Conservation (phyloP, 2,113 vertebrate genomes). For the Pelmatolapia mariae region DNA sequence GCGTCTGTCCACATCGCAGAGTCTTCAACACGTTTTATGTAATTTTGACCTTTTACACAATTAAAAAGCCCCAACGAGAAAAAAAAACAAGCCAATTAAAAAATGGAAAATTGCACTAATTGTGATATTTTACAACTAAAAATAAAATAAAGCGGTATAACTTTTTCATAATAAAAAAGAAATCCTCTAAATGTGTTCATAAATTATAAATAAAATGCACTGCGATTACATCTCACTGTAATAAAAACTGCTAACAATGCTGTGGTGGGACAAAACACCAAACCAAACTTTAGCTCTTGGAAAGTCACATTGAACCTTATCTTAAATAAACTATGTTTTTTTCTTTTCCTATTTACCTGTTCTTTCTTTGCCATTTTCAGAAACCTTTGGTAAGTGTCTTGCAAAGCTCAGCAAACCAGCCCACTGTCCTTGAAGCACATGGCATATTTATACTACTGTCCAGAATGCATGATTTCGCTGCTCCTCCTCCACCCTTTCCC, state of each 20-base stretch:
- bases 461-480: slow-evolving; percentile 79
- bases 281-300: background rate
- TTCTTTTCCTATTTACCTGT: slow-evolving; percentile 58
- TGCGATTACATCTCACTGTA: background rate
- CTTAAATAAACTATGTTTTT: slow-evolving; percentile 67
- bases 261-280: background rate
- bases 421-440: slow-evolving; percentile 80
- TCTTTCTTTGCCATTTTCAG: slow-evolving; percentile 84
- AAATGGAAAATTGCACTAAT: background rate
- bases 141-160: background rate
- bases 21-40: slow-evolving; percentile 44
- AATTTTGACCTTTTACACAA: slow-evolving; percentile 6
- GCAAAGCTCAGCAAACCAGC: slow-evolving; percentile 68
- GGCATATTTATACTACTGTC: slow-evolving; percentile 76
- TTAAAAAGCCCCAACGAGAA: background rate
- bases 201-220: background rate
- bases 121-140: background rate
- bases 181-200: background rate
- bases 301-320: background rate
- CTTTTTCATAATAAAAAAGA: background rate
- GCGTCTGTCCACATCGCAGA: slow-evolving; percentile 13
- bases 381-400: slow-evolving; percentile 97
- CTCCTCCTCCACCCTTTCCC: slow-evolving; percentile 6
- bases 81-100: background rate
- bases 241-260: background rate